phyloP scores from a whole-genome alignment of 2,797 vertebrate genomes.

The Gymnopithys bicolor region DNA sequence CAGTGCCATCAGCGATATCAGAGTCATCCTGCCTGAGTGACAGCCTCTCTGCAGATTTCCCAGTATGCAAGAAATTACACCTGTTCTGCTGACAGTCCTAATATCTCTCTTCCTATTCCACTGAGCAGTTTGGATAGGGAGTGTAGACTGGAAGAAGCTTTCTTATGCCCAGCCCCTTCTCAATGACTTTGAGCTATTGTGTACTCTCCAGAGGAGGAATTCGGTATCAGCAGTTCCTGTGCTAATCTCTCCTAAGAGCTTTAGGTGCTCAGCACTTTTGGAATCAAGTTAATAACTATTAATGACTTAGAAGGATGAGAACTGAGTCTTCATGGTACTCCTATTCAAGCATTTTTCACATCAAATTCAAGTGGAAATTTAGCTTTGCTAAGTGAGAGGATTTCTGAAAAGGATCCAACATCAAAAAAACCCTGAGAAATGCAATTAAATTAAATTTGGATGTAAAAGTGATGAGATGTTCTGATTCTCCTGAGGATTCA shows the following conservation, averaged over 20 bases:
- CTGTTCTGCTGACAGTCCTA: neutral
- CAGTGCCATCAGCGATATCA: neutral
- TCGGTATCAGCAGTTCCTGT: constrained; percentile 56
- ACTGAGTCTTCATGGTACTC: neutral
- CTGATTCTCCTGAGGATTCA: neutral
- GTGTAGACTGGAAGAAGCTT: neutral
- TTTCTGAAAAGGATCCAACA: constrained; percentile 59
- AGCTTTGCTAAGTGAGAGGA: constrained; percentile 11
- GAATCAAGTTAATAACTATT: constrained; percentile 66
- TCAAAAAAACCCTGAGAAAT: neutral
- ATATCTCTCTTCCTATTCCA: neutral
- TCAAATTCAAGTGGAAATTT: constrained; percentile 34
- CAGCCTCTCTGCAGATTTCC: neutral
- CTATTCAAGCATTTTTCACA: constrained; percentile 62
- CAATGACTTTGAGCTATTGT: constrained; percentile 25
- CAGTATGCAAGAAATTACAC: neutral
- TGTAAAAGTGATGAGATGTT: constrained; percentile 19
- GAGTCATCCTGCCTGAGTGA: neutral
- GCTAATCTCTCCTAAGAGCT: constrained; percentile 57
- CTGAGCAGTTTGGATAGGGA: neutral
- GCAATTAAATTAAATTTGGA: constrained; percentile 37
- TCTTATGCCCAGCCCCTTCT: neutral
- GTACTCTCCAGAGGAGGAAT: constrained; percentile 21
- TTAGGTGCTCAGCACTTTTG: constrained; percentile 57
- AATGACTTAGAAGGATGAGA: constrained; percentile 49